Conservation (phyloP, 2,888 invertebrate species). For the Acrobasis consociella region DNA sequence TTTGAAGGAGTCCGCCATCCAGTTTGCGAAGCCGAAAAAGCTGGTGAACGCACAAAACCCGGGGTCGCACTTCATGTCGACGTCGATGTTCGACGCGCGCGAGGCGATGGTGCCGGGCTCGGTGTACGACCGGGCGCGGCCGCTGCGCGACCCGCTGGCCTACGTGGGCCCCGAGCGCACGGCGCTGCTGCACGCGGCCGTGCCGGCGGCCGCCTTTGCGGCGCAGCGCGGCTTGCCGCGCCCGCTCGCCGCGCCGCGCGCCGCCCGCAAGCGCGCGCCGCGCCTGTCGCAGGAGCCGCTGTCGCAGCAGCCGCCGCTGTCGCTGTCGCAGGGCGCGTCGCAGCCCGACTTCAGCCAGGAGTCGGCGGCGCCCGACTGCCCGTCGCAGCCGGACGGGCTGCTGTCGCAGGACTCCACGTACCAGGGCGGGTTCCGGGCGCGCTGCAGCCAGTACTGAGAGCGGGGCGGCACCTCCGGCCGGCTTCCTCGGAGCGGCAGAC, state of each 20-base stretch:
- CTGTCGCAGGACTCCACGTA: conserved; percentile 96
- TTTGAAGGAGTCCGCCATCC: conserved; percentile 97
- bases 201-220: conserved; percentile 97
- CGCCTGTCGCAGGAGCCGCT: conserved; percentile 87
- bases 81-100: conserved; percentile 97
- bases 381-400: conserved; percentile 97
- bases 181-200: conserved; percentile 89
- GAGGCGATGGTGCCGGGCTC: conserved; percentile 97
- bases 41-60: conserved; percentile 97
- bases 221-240: conserved; percentile 86
- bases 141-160: conserved; percentile 95
- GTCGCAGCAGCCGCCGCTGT: conserved; percentile 87
- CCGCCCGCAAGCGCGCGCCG: conserved; percentile 57
- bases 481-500: conserved; percentile 34
- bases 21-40: conserved; percentile 98
- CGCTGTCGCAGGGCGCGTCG: conserved; percentile 88
- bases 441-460: conserved; percentile 89
- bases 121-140: conserved; percentile 92
- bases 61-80: conserved; percentile 98
- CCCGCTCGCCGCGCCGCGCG: conserved; percentile 72
- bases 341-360: conserved; percentile 91
- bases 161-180: conserved; percentile 94
- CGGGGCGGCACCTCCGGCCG: conserved; percentile 86
- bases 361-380: conserved; percentile 92
- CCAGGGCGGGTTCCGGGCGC: conserved; percentile 88